Evolutionary conservation across 2,888 invertebrate species (phyloP).

Genomic region (Hyposoter didymator): DNA sequence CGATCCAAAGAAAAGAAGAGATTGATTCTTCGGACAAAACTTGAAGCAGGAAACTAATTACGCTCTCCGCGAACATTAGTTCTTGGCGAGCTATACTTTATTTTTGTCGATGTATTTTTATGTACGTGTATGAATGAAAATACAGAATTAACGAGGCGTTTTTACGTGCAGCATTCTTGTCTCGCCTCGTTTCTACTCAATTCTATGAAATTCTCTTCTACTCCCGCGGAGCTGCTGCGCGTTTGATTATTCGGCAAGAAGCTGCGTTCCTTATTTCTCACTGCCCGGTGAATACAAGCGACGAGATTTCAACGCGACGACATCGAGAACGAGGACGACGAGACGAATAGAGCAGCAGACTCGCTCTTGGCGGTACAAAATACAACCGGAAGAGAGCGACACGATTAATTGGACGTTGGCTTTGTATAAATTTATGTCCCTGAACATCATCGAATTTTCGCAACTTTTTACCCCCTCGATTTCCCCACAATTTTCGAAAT

Average conservation of each 20-base stretch:
- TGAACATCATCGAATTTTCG: neutral
- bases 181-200: neutral
- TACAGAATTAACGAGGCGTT: slow-evolving; percentile 7
- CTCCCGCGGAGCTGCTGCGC: neutral
- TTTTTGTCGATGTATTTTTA: neutral
- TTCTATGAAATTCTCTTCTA: slow-evolving; percentile 32
- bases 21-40: neutral
- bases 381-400: slow-evolving; percentile 13
- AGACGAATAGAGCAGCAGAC: slow-evolving; percentile 37
- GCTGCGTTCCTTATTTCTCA: slow-evolving; percentile 44
- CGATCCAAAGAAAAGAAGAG: neutral
- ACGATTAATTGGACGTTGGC: slow-evolving; percentile 26
- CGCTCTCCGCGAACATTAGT: neutral
- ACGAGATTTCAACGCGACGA: slow-evolving; percentile 23
- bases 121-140: neutral
- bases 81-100: neutral
- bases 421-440: neutral
- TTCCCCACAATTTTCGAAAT: no score
- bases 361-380: slow-evolving; percentile 35
- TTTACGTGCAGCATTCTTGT: neutral
- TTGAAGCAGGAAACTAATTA: neutral
- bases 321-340: slow-evolving; percentile 44
- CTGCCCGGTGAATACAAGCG: slow-evolving; percentile 42
- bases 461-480: neutral
- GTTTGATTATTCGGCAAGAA: slow-evolving; percentile 43